phyloP scores from a whole-genome alignment of 2,113 vertebrate species.

The Peromyscus californicus region DNA sequence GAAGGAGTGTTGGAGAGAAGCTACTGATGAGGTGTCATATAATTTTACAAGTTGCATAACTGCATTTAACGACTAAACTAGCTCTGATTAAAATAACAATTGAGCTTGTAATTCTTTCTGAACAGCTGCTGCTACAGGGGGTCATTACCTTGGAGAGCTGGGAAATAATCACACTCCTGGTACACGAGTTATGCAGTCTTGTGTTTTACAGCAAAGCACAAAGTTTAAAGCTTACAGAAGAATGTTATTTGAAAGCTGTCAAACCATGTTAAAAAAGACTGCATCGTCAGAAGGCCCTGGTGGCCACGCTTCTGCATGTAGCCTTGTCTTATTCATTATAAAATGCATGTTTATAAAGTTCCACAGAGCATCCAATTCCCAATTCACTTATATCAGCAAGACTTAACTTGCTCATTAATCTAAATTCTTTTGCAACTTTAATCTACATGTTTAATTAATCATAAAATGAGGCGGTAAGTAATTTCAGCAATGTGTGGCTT shows the following conservation, averaged over 20 bases:
- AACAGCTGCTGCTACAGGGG: constrained; percentile 90
- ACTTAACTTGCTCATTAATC: constrained; percentile 95
- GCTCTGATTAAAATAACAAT: constrained; percentile 93
- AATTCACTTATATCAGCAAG: constrained; percentile 94
- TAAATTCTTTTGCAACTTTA: constrained; percentile 97
- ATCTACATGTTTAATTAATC: constrained; percentile 98
- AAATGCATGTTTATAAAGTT: constrained; percentile 94
- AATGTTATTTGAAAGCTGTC: constrained; percentile 93
- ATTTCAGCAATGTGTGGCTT: constrained; percentile 95
- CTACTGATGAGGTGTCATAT: constrained; percentile 87
- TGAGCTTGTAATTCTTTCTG: constrained; percentile 91
- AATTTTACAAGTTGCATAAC: constrained; percentile 91
- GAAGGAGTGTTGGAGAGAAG: constrained; percentile 79
- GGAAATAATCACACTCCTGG: constrained; percentile 88
- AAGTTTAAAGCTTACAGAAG: constrained; percentile 91
- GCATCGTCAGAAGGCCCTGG: constrained; percentile 89
- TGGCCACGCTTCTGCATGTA: constrained; percentile 91
- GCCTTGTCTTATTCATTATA: constrained; percentile 94
- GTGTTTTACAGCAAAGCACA: constrained; percentile 89
- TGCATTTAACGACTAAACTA: constrained; percentile 89
- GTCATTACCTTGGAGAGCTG: constrained; percentile 90
- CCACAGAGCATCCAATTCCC: constrained; percentile 92
- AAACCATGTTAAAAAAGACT: constrained; percentile 93
- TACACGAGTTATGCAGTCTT: constrained; percentile 89
- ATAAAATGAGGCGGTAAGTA: constrained; percentile 97